Evolutionary conservation across 2,113 vertebrate species (phyloP).

Genomic region (Datnioides undecimradiatus): DNA sequence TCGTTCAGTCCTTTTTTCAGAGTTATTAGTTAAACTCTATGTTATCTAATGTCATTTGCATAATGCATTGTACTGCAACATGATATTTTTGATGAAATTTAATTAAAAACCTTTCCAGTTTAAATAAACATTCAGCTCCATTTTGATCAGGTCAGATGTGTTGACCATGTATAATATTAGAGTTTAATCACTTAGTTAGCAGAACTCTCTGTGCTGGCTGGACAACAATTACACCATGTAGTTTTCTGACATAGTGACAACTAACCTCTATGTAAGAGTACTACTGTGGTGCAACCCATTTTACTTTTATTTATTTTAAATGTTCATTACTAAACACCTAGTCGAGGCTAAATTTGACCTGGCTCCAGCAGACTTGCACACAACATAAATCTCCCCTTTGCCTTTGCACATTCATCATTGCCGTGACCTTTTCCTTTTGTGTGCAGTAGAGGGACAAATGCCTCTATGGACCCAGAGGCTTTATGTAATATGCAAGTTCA

Average conservation of each 20-base stretch:
- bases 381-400: constrained; percentile 18
- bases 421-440: constrained; percentile 66
- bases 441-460: constrained; percentile 35
- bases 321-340: neutral
- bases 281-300: neutral
- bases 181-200: too few relatives aligned
- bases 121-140: neutral
- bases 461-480: constrained; percentile 41
- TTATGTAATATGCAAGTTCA: constrained; percentile 30
- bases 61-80: neutral
- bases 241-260: neutral
- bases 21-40: too few relatives aligned
- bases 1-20: too few relatives aligned
- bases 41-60: neutral
- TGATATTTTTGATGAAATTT: neutral
- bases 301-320: neutral
- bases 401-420: constrained; percentile 58
- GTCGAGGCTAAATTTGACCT: neutral
- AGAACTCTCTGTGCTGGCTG: too few relatives aligned
- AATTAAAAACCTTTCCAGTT: too few relatives aligned
- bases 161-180: neutral
- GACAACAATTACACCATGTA: neutral
- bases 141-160: neutral
- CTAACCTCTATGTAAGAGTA: neutral
- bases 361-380: constrained; percentile 11